Evolutionary conservation across 2,113 vertebrate genomes (phyloP).

Genomic region (Chaetorhynchus papuensis): DNA sequence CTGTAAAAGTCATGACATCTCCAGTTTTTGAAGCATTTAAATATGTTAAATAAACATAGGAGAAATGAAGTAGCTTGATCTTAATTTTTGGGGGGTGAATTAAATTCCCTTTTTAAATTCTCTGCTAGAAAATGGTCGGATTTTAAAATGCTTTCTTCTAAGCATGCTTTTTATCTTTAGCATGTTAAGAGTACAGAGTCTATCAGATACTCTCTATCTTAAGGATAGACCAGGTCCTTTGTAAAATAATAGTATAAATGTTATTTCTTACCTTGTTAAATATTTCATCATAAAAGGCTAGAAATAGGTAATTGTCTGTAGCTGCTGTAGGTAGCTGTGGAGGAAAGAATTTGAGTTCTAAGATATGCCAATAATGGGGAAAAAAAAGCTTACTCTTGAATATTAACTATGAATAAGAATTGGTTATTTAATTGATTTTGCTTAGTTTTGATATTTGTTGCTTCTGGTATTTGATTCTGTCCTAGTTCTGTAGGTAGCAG

Average conservation of each 20-base stretch:
- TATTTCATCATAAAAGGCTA: background rate
- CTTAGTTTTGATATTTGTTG: background rate
- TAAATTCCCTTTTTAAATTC: background rate
- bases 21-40: background rate
- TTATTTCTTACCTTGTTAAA: background rate
- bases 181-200: background rate
- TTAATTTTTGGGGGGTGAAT: background rate
- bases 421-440: background rate
- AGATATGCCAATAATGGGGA: background rate
- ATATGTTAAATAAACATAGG: background rate
- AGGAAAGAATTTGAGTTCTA: background rate
- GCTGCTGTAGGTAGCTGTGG: background rate
- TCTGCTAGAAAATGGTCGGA: background rate
- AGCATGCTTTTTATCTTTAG: background rate
- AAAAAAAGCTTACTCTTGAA: background rate
- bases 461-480: background rate
- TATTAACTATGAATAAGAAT: background rate
- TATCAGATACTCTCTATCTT: background rate
- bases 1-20: background rate
- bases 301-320: background rate
- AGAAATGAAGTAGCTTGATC: background rate
- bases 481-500: background rate
- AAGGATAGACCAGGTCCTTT: background rate
- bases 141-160: background rate
- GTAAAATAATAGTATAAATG: background rate